phyloP scores from a whole-genome alignment of 1,140 invertebrate genomes.

The Chironomus tepperi region DNA sequence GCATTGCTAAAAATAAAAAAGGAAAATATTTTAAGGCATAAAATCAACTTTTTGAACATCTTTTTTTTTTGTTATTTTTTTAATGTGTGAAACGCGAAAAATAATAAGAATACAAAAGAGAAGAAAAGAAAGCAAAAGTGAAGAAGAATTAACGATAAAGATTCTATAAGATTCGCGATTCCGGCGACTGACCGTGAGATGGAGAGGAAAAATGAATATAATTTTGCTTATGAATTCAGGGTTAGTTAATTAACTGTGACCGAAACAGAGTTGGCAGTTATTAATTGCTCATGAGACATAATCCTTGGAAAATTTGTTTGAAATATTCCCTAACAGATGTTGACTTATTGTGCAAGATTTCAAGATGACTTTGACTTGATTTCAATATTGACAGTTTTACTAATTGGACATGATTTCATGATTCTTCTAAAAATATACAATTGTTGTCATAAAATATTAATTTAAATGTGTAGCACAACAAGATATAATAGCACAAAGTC shows the following conservation, averaged over 20 bases:
- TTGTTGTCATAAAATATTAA: no score
- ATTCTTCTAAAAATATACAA: no score
- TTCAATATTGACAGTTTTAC: no score
- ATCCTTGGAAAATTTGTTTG: neutral
- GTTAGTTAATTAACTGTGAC: conserved; percentile 31
- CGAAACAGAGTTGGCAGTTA: neutral
- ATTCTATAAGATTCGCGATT: conserved; percentile 7
- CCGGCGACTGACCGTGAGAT: neutral
- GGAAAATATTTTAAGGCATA: neutral
- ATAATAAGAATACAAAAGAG: neutral
- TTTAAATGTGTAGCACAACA: no score
- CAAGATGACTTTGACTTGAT: no score
- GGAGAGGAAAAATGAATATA: conserved; percentile 39
- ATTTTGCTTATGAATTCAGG: conserved; percentile 44
- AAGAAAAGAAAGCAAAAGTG: neutral
- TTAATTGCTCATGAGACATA: neutral
- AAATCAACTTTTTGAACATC: no score
- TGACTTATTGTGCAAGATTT: neutral
- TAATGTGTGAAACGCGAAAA: neutral
- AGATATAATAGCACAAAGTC: no score
- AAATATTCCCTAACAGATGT: neutral
- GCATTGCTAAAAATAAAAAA: conserved; percentile 5
- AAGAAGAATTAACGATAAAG: neutral
- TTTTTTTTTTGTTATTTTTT: neutral
- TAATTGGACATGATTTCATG: no score